A percentile compares a stretch with the other conserved stretches of the same genome.
phyloP scores from a whole-genome alignment of 2,797 vertebrate species.

The Crossoptilon crossoptilon region DNA sequence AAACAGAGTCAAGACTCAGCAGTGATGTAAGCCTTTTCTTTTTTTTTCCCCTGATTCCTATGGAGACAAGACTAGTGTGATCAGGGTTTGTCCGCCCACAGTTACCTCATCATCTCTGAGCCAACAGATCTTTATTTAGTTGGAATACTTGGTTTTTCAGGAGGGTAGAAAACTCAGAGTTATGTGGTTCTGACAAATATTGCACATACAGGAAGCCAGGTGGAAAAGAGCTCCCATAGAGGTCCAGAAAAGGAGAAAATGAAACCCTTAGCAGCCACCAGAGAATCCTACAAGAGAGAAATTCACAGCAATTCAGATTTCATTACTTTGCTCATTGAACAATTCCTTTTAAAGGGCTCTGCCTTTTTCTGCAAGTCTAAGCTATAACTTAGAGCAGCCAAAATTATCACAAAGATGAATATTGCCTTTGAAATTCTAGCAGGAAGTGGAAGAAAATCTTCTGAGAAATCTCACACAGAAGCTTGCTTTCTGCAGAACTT shows the following conservation, averaged over 20 bases:
- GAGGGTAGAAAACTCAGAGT: not conserved
- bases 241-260: not conserved
- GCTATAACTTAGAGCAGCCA: not conserved
- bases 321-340: not conserved
- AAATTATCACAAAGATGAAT: not conserved
- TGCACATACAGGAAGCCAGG: not conserved
- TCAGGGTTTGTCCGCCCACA: slow-evolving; percentile 10
- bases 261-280: not conserved
- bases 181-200: not conserved
- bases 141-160: not conserved
- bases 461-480: not conserved
- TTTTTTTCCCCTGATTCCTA: not conserved
- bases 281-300: not conserved
- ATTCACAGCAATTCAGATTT: not conserved
- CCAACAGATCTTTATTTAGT: not conserved
- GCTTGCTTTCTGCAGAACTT: not conserved
- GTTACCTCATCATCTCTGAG: slow-evolving; percentile 32
- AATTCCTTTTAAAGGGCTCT: not conserved
- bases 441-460: not conserved
- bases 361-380: not conserved
- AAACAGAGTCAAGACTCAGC: slow-evolving; percentile 61
- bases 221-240: not conserved
- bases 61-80: slow-evolving; percentile 9
- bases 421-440: not conserved
- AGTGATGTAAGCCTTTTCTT: slow-evolving; percentile 45